These are phyloP conservation scores for Phalloptychus januarius DNA, from an alignment of 2,797 vertebrate genomes.

Conservation along the genomic window DNA sequence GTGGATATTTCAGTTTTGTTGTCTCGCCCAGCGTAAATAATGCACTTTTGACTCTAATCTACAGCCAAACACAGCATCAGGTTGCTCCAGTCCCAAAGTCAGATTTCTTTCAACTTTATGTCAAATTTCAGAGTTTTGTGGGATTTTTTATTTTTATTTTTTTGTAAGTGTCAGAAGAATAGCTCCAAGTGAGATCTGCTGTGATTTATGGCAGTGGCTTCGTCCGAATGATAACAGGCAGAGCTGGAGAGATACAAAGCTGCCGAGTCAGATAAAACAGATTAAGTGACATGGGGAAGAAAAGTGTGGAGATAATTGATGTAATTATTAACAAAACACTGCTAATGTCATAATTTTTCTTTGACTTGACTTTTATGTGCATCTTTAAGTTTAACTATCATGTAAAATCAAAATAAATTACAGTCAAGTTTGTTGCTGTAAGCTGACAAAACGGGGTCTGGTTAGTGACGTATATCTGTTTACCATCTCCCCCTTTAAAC, in stretches of 20 bases:
- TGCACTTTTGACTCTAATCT: not conserved
- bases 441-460: not conserved
- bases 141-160: not conserved
- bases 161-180: not conserved
- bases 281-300: not conserved
- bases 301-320: not conserved
- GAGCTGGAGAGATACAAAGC: not conserved
- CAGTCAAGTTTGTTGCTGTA: not conserved
- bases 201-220: not conserved
- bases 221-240: not conserved
- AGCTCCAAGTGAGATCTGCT: not conserved
- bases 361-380: not conserved
- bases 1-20: not conserved
- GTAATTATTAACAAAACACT: not conserved
- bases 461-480: not conserved
- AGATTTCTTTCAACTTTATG: not conserved
- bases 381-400: not conserved
- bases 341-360: not conserved
- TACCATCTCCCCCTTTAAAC: not conserved
- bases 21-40: not conserved
- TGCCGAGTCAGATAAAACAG: no score
- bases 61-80: not conserved
- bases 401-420: not conserved
- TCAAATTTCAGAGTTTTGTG: not conserved
- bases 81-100: not conserved